These are phyloP conservation scores for Micromesistius poutassou DNA, from an alignment of 2,797 vertebrate species.

Conservation along the genomic window DNA sequence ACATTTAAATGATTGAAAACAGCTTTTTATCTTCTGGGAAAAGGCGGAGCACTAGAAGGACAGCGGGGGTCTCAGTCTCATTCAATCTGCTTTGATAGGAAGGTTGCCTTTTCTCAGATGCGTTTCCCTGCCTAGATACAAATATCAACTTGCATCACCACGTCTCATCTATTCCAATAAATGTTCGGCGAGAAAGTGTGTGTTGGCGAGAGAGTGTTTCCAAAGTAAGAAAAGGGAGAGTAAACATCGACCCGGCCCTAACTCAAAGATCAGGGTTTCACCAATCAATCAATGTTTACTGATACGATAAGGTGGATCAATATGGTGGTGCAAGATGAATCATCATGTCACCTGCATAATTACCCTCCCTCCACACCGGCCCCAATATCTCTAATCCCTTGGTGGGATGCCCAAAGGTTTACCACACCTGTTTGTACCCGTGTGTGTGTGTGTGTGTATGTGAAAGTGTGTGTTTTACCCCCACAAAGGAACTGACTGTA, in stretches of 20 bases:
- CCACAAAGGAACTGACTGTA: conserved; percentile 52
- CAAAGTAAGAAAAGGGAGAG: too few relatives aligned
- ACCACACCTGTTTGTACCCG: conserved; percentile 28
- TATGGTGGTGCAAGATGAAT: background rate
- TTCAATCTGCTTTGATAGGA: too few relatives aligned
- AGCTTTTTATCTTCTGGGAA: too few relatives aligned
- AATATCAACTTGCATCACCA: too few relatives aligned
- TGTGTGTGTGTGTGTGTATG: conserved; percentile 32
- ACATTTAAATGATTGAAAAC: too few relatives aligned
- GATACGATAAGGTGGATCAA: background rate
- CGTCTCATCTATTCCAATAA: too few relatives aligned
- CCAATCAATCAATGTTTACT: background rate
- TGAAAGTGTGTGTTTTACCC: conserved; percentile 49
- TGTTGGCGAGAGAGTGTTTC: too few relatives aligned
- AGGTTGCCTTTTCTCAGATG: too few relatives aligned
- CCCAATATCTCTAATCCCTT: conserved; percentile 20
- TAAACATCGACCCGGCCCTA: background rate
- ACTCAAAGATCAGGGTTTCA: background rate
- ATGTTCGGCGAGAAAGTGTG: too few relatives aligned
- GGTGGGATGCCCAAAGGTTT: conserved; percentile 36
- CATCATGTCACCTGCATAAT: conserved; percentile 40
- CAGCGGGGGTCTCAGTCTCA: too few relatives aligned
- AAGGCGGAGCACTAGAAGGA: too few relatives aligned
- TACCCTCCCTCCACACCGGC: conserved; percentile 33
- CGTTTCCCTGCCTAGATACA: too few relatives aligned